phyloP scores from a whole-genome alignment of 2,113 vertebrate genomes.

The Tretioscincus oriximinensis region DNA sequence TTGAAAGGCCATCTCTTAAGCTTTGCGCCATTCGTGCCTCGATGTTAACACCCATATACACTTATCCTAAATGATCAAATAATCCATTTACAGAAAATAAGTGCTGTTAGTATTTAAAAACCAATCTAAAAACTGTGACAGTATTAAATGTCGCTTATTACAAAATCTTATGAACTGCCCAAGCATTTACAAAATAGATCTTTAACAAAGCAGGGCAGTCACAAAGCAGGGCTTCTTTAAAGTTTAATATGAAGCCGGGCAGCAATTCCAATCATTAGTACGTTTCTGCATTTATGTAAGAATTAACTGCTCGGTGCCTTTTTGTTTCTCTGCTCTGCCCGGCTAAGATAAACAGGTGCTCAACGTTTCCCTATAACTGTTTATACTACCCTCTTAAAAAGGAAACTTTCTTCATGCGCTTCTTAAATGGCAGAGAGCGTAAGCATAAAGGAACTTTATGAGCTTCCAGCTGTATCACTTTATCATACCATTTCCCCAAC shows the following conservation, averaged over 20 bases:
- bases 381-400: constrained; percentile 64
- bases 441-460: constrained; percentile 43
- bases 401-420: constrained; percentile 61
- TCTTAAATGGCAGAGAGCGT: constrained; percentile 52
- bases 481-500: not conserved
- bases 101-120: constrained; percentile 36
- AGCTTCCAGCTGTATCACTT: constrained; percentile 1
- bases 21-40: too few species aligned
- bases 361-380: constrained; percentile 55
- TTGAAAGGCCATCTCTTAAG: too few species aligned
- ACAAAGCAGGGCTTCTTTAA: not conserved
- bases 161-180: constrained; percentile 43
- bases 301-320: constrained; percentile 37
- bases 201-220: not conserved
- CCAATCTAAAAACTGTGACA: constrained; percentile 14
- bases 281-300: constrained; percentile 27
- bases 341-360: constrained; percentile 68
- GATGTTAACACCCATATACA: too few species aligned
- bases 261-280: not conserved
- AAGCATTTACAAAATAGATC: constrained; percentile 5
- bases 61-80: too few species aligned
- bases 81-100: constrained; percentile 10
- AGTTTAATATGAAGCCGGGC: not conserved
- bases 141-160: constrained; percentile 48
- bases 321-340: constrained; percentile 35